Percentiles rank a stretch among this genome's conserved stretches.
These are phyloP conservation scores for Macrotis lagotis DNA, from an alignment of 2,113 vertebrate genomes.

Conservation along the genomic window DNA sequence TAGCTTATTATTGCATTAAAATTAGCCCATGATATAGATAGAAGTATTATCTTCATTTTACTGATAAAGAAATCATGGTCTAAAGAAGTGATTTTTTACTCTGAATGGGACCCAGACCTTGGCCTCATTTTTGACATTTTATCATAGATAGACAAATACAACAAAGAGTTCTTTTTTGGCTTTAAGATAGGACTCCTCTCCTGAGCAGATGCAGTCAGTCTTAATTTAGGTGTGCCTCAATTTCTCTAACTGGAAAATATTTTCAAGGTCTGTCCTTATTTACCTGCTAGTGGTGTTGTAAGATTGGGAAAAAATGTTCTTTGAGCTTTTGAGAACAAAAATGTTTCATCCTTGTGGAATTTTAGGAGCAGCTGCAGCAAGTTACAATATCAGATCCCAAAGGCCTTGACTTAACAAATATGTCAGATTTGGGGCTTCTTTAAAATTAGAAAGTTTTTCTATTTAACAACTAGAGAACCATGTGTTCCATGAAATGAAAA, in stretches of 20 bases:
- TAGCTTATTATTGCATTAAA: background rate
- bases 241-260: background rate
- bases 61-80: background rate
- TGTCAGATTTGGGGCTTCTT: slow-evolving; percentile 38
- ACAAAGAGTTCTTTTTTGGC: background rate
- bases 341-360: background rate
- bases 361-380: slow-evolving; percentile 21
- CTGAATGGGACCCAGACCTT: background rate
- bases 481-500: slow-evolving; percentile 36
- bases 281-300: background rate
- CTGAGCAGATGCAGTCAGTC: background rate
- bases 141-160: background rate
- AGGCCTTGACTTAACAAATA: slow-evolving; percentile 35
- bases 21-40: background rate
- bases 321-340: background rate
- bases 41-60: background rate
- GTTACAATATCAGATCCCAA: slow-evolving; percentile 29
- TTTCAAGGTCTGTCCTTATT: background rate
- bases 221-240: background rate
- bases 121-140: background rate
- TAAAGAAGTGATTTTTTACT: background rate
- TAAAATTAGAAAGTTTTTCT: slow-evolving; percentile 40
- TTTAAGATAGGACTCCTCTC: background rate
- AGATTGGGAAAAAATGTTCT: background rate
- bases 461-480: slow-evolving; percentile 9